Evolutionary conservation across 2,113 vertebrate genomes (phyloP).

Genomic region (Cricetomys ansorgei): DNA sequence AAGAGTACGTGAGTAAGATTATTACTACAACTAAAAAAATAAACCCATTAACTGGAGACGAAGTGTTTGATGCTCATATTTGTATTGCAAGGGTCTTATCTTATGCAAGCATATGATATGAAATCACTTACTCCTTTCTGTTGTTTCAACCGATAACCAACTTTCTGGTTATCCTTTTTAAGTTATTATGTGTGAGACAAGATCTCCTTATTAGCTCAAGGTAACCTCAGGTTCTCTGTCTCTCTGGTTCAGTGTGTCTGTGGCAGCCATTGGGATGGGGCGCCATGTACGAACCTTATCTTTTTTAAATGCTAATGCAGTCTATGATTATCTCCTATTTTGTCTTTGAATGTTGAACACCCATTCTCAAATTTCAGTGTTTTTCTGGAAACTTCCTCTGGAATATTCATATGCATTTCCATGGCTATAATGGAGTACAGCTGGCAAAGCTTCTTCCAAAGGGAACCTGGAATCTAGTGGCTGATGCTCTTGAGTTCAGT

Average conservation of each 20-base stretch:
- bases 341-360: neutral
- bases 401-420: neutral
- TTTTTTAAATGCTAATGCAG: neutral
- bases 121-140: neutral
- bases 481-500: neutral
- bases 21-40: neutral
- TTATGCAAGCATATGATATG: neutral
- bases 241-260: neutral
- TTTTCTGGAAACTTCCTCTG: neutral
- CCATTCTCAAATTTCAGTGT: neutral
- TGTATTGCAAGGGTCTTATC: neutral
- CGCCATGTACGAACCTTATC: neutral
- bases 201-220: neutral
- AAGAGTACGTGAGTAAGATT: neutral
- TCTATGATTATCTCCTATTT: neutral
- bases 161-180: neutral
- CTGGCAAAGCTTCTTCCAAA: neutral
- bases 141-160: neutral
- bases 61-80: neutral
- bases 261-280: neutral
- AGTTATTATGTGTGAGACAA: neutral
- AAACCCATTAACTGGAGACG: neutral
- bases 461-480: neutral
- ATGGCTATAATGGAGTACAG: neutral
- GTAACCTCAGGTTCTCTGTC: too few species aligned